A percentile compares a stretch with the other conserved stretches of the same genome.
These are phyloP conservation scores for Camponotus fellah DNA, from an alignment of 2,888 invertebrate species.

Conservation along the genomic window DNA sequence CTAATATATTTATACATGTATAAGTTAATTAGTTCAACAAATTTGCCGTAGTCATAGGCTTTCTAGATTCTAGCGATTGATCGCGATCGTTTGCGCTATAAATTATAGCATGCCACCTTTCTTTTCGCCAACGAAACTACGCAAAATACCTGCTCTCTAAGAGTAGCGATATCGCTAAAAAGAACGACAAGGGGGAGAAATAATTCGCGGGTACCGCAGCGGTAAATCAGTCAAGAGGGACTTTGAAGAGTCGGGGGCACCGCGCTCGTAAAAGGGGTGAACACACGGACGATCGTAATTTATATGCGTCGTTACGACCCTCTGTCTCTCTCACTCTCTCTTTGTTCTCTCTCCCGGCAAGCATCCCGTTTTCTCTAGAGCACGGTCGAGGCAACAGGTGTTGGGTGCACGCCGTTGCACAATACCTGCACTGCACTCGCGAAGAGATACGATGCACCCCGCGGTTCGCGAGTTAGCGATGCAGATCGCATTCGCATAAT, in stretches of 20 bases:
- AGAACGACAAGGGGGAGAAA: conserved; percentile 40
- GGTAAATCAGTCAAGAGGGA: conserved; percentile 47
- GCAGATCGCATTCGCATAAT: conserved; percentile 30
- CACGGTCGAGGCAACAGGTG: conserved; percentile 70
- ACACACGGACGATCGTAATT: conserved; percentile 61
- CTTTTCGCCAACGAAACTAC: conserved; percentile 20
- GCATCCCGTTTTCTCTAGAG: conserved; percentile 62
- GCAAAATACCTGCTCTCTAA: conserved; percentile 36
- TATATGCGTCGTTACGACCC: conserved; percentile 58
- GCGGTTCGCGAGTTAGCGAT: conserved; percentile 35
- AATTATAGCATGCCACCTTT: conserved; percentile 27
- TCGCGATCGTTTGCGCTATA: conserved; percentile 41
- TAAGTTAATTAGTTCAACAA: background rate
- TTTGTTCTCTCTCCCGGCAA: conserved; percentile 51
- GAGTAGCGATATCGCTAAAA: conserved; percentile 42
- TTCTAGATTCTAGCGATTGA: background rate
- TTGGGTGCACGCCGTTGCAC: conserved; percentile 56
- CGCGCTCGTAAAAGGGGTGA: conserved; percentile 59
- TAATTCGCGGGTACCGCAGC: conserved; percentile 38
- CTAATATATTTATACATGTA: background rate
- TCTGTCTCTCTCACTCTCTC: conserved; percentile 33
- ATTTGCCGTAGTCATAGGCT: conserved; percentile 1
- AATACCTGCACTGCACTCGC: conserved; percentile 53
- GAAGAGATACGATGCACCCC: conserved; percentile 36
- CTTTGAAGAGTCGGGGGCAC: conserved; percentile 50